Evolutionary conservation across 2,797 vertebrate genomes (phyloP), one percentile per base, ranked within the genome.

Genomic region (Gallinago nigripennis): DNA sequence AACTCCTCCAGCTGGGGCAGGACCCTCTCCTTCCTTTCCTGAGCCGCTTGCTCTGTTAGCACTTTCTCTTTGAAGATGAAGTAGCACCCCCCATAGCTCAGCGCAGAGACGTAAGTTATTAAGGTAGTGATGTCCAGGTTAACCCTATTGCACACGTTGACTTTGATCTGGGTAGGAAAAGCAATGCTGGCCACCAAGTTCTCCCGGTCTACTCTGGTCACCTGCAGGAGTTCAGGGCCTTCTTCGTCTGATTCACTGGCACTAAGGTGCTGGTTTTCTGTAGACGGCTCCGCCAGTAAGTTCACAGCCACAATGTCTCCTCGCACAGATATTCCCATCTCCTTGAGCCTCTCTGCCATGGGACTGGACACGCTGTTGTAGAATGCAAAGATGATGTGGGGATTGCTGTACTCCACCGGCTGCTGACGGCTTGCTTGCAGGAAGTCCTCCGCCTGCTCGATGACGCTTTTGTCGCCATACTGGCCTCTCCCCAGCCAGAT

Each of bases 401-500:
- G 99, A 79, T 98, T 98, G 85, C 97, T 98, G 94, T 99, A 99
- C 81, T 99, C 98, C 77, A 99, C 98, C 0, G 98, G 99, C 83
- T 99, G 99, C 97, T 99, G 99, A 31, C 18, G 84, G 92, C 99
- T 99, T 8, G 99, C 99, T 92, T 97, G 98, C 61, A 99, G 97
- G 93, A 99, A 99, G 95, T 99, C 99, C 94, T 98, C 98, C 0
- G 99, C 99, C 96, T 99, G 99, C 27, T 98, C 97, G 57, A 99
- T 97, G 73, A 99, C 75, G 35, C 99, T 99, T 95, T 99, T 99
- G 97, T 99, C 99, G 1, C 99, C 99, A 35, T 99, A 99, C 73
- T 99, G 99, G 41, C 99, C 99, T 43, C 99, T 98, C n/a, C 99
- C 99, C 85, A 99, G 98, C 99, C 99, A 99, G 97, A 99, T 99